Evolutionary conservation across 2,113 vertebrate genomes (phyloP), one percentile per base, ranked within the genome.

Genomic region (Tenebrosternarchus preto): DNA sequence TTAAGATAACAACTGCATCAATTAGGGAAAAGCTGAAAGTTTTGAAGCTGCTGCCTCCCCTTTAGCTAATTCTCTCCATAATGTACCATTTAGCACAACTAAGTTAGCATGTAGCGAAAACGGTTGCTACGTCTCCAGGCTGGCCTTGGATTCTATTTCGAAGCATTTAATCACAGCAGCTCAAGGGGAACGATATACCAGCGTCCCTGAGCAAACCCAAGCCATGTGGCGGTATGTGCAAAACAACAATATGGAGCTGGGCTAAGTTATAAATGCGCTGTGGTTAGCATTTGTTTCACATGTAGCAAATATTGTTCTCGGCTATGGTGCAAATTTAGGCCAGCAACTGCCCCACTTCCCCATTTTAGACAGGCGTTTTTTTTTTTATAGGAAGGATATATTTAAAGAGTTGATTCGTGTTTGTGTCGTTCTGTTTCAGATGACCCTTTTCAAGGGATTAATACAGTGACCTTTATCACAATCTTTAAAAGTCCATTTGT

Each of bases 191-290:
- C 72, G 69, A 63, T 90, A 93, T 94, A 94, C 93, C 93, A 93
- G 59, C 93, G 91, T 92, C 93, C 91, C 92, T 91, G 90, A 92
- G 92, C 94, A 93, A 93, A 92, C 86, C 93, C 92, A 92, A 72
- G 76, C 92, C 93, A 95, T 94, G 93, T 91, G 92, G 93, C 93
- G 94, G 94, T 92, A 92, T 88, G 60, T 89, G 85, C 91, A 89
- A 90, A 92, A 92, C 87, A 93, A 93, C 94, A 93, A 94, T 94
- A 89, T 92, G 93, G 92, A 80, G 70, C 72, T 64, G 73, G 85
- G 82, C 75, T 93, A 90, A 92, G 90, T 92, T 93, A 92, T 94
- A 94, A 94, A 94, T 95, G 93, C 93, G 89, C 89, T 92, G 91
- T 91, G 92, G 92, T 91, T 92, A 91, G 89, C 53, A 91, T 88